A percentile compares a stretch with the other conserved stretches of the same genome.
Conservation (phyloP, 2,888 invertebrate species). For the Diabrotica balteata region DNA sequence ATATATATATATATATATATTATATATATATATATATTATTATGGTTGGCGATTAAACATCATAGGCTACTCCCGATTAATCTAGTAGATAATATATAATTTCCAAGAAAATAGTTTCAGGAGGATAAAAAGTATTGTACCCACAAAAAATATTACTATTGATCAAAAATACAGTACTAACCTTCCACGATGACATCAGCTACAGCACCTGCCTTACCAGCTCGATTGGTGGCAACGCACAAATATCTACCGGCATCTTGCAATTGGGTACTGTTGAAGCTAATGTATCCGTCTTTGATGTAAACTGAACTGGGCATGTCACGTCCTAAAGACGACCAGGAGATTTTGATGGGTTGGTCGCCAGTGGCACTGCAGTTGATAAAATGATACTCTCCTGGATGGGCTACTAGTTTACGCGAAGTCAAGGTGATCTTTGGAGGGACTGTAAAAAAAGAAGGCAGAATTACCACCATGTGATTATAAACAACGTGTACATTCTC, state of each 20-base stretch:
- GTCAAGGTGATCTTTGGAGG: too few species aligned
- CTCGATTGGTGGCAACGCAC: constrained; percentile 77
- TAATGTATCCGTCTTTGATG: constrained; percentile 66
- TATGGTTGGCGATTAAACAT: too few species aligned
- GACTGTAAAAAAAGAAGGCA: too few species aligned
- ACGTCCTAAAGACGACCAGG: constrained; percentile 71
- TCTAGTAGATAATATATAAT: too few species aligned
- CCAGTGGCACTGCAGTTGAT: constrained; percentile 80
- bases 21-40: too few species aligned
- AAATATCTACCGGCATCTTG: constrained; percentile 81
- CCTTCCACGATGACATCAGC: constrained; percentile 87
- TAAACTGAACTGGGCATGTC: constrained; percentile 72
- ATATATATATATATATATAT: too few species aligned
- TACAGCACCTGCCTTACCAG: constrained; percentile 75
- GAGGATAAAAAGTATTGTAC: too few species aligned
- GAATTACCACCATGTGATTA: too few species aligned
- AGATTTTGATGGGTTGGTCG: constrained; percentile 73
- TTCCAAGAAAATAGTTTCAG: too few species aligned
- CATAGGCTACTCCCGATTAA: too few species aligned
- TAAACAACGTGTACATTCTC: too few species aligned
- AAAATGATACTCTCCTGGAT: constrained; percentile 76
- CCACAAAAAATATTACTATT: too few species aligned
- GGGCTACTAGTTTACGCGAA: constrained; percentile 57
- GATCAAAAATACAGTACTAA: constrained; percentile 51
- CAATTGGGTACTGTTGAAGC: constrained; percentile 77